Evolutionary conservation across 2,888 invertebrate genomes (phyloP), one percentile per base, ranked within the genome.

Genomic region (Trachelus stipa): DNA sequence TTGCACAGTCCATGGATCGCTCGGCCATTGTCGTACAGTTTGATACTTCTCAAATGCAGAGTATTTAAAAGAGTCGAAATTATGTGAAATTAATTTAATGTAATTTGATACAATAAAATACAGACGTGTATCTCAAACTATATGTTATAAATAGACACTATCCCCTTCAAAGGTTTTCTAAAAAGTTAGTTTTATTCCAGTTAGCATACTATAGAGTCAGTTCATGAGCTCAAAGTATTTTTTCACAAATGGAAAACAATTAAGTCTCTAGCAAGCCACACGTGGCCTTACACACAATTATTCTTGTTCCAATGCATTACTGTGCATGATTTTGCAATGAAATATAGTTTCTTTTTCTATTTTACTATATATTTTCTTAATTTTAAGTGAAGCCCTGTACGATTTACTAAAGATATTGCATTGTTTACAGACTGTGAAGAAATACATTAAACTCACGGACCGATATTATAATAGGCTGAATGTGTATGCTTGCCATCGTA

Each of bases 111-210:
- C 80, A 83, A 83, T 85, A 85, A 83, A 86, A 86, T 85, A 86
- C 83, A 83, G 81, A 82, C 79, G 79, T 81, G 81, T 83, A 79
- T 80, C 78, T 83, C 78, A 85, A 87, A 85, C 81, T 81, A 79
- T 85, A 79, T 83, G 82, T 88, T 86, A 87, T 85, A 87, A 87
- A 88, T 86, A 88, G 86, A 85, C 83, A 85, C 85, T 86, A 85
- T 86, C 81, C 80, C 86, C 81, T 82, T 81, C 76, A 81, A 85
- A 86, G 84, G 81, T 83, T 81, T 81, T 85, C 86, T 87, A 88
- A 86, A 87, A 88, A 87, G 85, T 89, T 90, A 88, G 86, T 88
- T 84, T 83, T 82, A 81, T 82, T 85, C 83, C 84, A 87, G 86
- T 87, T 86, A 87, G 83, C 85, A 83, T 87, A 85, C 84, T 87